phyloP scores from a whole-genome alignment of 2,797 vertebrate species.

The Silurus aristotelis region DNA sequence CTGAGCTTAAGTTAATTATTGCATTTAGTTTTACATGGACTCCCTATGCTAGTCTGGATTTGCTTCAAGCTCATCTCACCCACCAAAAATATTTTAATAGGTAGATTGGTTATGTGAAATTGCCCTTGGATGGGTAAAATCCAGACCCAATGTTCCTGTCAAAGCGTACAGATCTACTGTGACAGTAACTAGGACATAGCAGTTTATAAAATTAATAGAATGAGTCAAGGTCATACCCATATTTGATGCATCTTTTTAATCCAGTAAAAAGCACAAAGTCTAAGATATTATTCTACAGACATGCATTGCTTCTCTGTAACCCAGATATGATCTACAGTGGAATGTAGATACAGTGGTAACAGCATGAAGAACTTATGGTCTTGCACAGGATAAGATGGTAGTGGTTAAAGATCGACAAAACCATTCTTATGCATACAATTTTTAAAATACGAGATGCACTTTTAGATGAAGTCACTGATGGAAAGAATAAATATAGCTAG shows the following conservation, averaged over 20 bases:
- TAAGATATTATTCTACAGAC: background rate
- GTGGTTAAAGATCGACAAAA: conserved; percentile 4
- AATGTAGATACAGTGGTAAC: conserved; percentile 1
- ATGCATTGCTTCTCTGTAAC: background rate
- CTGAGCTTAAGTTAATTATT: background rate
- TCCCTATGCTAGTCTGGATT: background rate
- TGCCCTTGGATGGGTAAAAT: background rate
- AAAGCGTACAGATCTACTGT: background rate
- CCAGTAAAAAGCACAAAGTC: conserved; percentile 15
- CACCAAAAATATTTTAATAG: background rate
- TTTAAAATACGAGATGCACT: conserved; percentile 23
- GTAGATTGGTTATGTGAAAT: background rate
- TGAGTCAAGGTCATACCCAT: background rate
- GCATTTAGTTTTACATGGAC: background rate
- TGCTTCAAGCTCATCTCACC: background rate
- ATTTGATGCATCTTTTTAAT: background rate
- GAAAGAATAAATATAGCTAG: conserved; percentile 34
- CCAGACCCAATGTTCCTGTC: background rate
- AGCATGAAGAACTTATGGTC: conserved; percentile 14
- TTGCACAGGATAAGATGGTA: background rate
- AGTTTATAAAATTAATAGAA: background rate
- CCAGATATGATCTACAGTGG: conserved; percentile 3
- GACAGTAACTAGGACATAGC: background rate
- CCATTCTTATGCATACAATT: conserved; percentile 17
- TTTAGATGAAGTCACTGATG: conserved; percentile 20